Evolutionary conservation across 1,140 invertebrate species (phyloP).

Genomic region (Philopotamus ludificatus): DNA sequence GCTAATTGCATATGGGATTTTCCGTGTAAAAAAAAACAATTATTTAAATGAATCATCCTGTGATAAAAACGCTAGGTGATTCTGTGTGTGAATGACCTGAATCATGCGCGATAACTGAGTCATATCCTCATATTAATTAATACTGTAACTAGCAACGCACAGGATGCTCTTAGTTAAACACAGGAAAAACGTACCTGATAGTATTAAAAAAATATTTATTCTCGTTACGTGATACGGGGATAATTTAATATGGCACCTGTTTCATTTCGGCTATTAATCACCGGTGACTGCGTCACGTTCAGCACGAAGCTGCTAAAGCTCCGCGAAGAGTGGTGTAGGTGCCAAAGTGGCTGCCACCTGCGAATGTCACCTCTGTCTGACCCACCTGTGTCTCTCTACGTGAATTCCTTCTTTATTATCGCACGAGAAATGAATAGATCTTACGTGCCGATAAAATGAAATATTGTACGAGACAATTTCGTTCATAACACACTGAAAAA

Average conservation of each 20-base stretch:
- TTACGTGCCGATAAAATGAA: conserved; percentile 12
- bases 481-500: too few species aligned
- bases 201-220: neutral
- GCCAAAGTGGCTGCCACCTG: conserved; percentile 15
- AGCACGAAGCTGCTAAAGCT: neutral
- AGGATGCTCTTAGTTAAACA: conserved; percentile 13
- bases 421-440: neutral
- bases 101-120: neutral
- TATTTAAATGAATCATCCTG: neutral
- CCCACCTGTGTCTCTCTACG: conserved; percentile 26
- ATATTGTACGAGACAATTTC: neutral
- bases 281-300: conserved; percentile 14
- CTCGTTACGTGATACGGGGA: neutral
- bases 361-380: conserved; percentile 19
- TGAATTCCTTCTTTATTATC: conserved; percentile 20
- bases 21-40: neutral
- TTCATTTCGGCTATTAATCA: conserved; percentile 6
- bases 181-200: conserved; percentile 3
- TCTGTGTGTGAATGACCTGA: neutral
- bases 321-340: neutral
- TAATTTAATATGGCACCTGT: neutral
- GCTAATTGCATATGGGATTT: too few species aligned
- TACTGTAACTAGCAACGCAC: neutral
- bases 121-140: conserved; percentile 15
- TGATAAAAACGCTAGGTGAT: neutral